Percentiles rank a stretch among this genome's conserved stretches.
Conservation (phyloP, 92 coral and sea anemone species). For the Phenganax marumi region DNA sequence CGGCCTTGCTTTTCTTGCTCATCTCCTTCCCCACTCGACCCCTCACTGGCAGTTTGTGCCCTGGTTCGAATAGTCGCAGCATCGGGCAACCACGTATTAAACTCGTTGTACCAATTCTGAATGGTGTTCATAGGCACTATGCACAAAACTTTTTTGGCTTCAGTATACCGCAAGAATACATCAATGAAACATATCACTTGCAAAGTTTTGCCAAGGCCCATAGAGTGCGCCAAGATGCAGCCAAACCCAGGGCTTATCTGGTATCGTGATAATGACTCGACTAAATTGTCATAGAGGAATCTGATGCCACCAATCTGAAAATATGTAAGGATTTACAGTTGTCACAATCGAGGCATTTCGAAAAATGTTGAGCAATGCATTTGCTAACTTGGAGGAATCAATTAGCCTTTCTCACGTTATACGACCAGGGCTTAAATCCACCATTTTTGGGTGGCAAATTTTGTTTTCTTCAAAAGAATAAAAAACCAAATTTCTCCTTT, state of each 20-base stretch:
- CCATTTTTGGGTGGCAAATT: too few relatives aligned
- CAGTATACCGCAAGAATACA: conserved; percentile 72
- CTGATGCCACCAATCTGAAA: conserved; percentile 90
- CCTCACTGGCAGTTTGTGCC: conserved; percentile 34
- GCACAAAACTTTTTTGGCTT: conserved; percentile 76
- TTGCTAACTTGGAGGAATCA: too few relatives aligned
- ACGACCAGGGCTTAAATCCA: too few relatives aligned
- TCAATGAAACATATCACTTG: conserved; percentile 84
- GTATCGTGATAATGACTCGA: conserved; percentile 79
- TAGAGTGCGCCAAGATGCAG: conserved; percentile 90
- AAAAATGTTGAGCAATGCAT: too few relatives aligned
- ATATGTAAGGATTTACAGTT: too few relatives aligned
- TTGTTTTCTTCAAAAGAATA: too few relatives aligned
- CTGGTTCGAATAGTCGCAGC: conserved; percentile 44
- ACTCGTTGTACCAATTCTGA: conserved; percentile 90
- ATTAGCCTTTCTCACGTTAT: too few relatives aligned
- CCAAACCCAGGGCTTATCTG: conserved; percentile 86
- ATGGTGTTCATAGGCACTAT: conserved; percentile 95
- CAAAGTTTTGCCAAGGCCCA: conserved; percentile 96
- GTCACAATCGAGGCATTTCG: too few relatives aligned
- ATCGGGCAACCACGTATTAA: conserved; percentile 85
- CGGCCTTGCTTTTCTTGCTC: conserved; percentile 56
- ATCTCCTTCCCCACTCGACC: conserved; percentile 36
- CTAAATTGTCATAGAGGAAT: conserved; percentile 86
- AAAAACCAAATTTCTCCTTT: too few relatives aligned